phyloP scores from a whole-genome alignment of 1,140 invertebrate species.

The Halesus radiatus region DNA sequence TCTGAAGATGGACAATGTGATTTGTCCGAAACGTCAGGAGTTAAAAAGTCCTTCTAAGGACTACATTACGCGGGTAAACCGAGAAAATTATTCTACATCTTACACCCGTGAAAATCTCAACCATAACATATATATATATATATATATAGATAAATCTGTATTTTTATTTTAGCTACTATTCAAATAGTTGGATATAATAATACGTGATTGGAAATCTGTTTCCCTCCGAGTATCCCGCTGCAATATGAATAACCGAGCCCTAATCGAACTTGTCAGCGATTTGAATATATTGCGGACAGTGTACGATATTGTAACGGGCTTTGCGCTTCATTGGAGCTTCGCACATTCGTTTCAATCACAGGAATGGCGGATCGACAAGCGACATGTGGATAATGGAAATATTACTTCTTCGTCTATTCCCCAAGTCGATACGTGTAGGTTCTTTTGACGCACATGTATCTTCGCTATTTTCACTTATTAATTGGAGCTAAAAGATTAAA shows the following conservation, averaged over 20 bases:
- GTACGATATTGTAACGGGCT: neutral
- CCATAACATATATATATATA: no score
- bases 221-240: neutral
- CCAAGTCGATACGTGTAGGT: neutral
- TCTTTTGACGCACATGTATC: no score
- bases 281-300: conserved; percentile 41
- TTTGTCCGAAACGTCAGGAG: no score
- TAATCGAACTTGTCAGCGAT: conserved; percentile 37
- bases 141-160: no score
- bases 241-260: conserved; percentile 1
- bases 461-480: neutral
- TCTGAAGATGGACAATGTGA: no score
- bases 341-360: conserved; percentile 15
- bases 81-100: no score
- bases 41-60: no score
- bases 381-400: conserved; percentile 42
- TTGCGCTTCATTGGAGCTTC: conserved; percentile 10
- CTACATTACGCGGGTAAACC: no score
- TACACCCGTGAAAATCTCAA: no score
- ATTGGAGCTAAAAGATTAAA: no score
- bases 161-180: no score
- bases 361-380: conserved; percentile 22
- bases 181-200: neutral
- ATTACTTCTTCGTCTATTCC: neutral
- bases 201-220: neutral